phyloP scores from a whole-genome alignment of 2,113 vertebrate species.

The Cardinalis cardinalis region DNA sequence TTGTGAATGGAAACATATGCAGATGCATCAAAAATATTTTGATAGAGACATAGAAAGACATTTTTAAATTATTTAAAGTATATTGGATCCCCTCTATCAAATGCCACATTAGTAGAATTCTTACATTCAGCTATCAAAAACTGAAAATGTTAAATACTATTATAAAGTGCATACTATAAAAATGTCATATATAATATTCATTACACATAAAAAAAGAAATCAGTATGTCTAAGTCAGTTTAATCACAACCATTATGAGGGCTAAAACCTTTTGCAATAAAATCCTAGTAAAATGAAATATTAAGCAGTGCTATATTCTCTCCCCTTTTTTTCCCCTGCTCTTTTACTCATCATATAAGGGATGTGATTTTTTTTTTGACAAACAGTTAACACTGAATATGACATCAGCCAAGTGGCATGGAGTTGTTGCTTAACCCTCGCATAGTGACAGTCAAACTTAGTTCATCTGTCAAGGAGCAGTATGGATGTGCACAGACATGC shows the following conservation, averaged over 20 bases:
- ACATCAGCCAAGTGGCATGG: background rate
- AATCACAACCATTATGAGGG: conserved; percentile 67
- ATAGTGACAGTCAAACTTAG: background rate
- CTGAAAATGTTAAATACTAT: conserved; percentile 68
- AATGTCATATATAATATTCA: conserved; percentile 75
- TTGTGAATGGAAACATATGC: conserved; percentile 26
- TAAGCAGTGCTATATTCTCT: conserved; percentile 61
- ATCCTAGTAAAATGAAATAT: conserved; percentile 71
- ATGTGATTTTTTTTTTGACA: background rate
- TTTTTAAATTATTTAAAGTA: conserved; percentile 35
- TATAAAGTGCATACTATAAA: conserved; percentile 71
- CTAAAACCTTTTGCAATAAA: conserved; percentile 71
- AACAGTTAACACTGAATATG: background rate
- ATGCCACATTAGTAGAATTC: conserved; percentile 43
- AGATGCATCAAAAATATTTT: conserved; percentile 60
- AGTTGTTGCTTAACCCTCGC: background rate
- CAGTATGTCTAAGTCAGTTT: conserved; percentile 70
- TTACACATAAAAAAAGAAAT: conserved; percentile 75
- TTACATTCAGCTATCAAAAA: conserved; percentile 64
- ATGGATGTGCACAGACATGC: background rate
- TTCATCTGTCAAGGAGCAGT: background rate
- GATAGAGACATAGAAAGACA: conserved; percentile 39
- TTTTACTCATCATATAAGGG: conserved; percentile 32
- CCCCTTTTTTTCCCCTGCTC: conserved; percentile 10
- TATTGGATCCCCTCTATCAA: conserved; percentile 44